Percentiles rank a stretch among this genome's conserved stretches.
Conservation (phyloP, 1,140 invertebrate species). For the Luehdorfia chinensis region DNA sequence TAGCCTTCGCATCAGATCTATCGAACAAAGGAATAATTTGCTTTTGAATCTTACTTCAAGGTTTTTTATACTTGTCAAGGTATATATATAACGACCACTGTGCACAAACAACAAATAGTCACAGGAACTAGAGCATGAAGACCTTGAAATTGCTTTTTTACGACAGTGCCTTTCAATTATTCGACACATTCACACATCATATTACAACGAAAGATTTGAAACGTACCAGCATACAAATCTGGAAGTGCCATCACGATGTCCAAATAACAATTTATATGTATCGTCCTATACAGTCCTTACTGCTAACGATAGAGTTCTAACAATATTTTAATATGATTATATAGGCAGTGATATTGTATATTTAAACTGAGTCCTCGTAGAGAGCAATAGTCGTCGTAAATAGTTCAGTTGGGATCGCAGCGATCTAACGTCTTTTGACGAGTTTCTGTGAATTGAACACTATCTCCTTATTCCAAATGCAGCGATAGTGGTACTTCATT, state of each 20-base stretch:
- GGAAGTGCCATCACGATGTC: slow-evolving; percentile 65
- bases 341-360: slow-evolving; percentile 57
- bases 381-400: slow-evolving; percentile 63
- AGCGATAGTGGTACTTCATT: slow-evolving; percentile 87
- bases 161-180: slow-evolving; percentile 28
- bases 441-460: slow-evolving; percentile 93
- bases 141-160: slow-evolving; percentile 48
- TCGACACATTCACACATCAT: too few relatives aligned
- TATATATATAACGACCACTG: not conserved
- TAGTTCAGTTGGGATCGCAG: slow-evolving; percentile 27
- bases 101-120: slow-evolving; percentile 12
- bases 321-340: slow-evolving; percentile 56
- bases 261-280: slow-evolving; percentile 37
- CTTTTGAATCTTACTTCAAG: slow-evolving; percentile 12
- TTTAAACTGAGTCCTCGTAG: slow-evolving; percentile 51
- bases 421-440: slow-evolving; percentile 87
- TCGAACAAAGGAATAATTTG: too few relatives aligned
- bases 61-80: slow-evolving; percentile 10
- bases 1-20: too few relatives aligned
- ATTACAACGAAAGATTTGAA: slow-evolving; percentile 30
- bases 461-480: slow-evolving; percentile 93
- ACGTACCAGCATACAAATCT: slow-evolving; percentile 68
- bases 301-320: slow-evolving; percentile 48
- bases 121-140: slow-evolving; percentile 42
- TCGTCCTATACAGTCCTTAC: slow-evolving; percentile 46